Evolutionary conservation across 2,888 invertebrate species (phyloP), one percentile per base, ranked within the genome.

Genomic region (Boloria euphrosyne): DNA sequence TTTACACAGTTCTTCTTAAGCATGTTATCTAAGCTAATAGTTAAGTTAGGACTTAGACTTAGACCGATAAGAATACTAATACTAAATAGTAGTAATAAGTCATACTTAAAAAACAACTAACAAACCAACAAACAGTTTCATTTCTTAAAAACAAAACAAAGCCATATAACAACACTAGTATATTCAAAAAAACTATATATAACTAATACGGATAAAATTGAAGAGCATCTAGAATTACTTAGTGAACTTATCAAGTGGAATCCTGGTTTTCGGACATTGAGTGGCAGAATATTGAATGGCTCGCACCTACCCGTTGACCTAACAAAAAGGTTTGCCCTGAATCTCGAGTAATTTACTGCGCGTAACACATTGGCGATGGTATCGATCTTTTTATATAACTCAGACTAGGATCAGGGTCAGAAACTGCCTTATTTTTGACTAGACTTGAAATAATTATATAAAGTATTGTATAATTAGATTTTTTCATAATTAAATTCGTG

Each of bases 261-360:
- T 46, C 31, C 64, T 59, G 10, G 38, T 31, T 59, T 47, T 38
- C 51, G 46, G 47, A 59, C 65, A 52, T 59, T 46, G 65, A 65
- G 58, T 65, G 59, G 63, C 69, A 67, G 70, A 75, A 79, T 78
- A 79, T 80, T 77, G 82, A 82, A 83, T 81, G 84, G 78, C 78
- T 76, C 76, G 77, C 77, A 76, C 80, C 80, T 72, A 68, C 68
- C 82, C 83, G 77, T 78, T 87, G 88, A 86, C 87, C 87, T 84
- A 84, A 80, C 83, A 82, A 84, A 86, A 83, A 83, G 81, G 59
- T 53, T 80, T 75, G 72, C 72, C 73, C 73, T 71, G 70, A 71
- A 68, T 69, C 65, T 61, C 63, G 67, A 69, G 72, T 72, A 73
- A 74, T 72, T 74, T 71, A 69, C 71, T 67, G 71, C 67, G 69